Evolutionary conservation across 2,113 vertebrate species (phyloP).

Genomic region (Prionailurus bengalensis): DNA sequence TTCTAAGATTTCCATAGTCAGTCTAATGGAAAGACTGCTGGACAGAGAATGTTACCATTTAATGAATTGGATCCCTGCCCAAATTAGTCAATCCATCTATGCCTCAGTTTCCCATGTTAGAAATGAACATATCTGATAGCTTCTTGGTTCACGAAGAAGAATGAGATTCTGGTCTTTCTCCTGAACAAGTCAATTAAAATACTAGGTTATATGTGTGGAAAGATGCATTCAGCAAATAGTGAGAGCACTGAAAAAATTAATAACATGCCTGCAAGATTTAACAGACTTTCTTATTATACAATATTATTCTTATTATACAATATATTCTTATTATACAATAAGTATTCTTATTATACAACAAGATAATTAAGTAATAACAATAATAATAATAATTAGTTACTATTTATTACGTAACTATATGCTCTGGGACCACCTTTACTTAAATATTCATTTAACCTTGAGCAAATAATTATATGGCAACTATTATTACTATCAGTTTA

Average conservation of each 20-base stretch:
- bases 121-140: conserved; percentile 29
- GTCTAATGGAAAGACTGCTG: conserved; percentile 24
- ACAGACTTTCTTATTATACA: neutral
- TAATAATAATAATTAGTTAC: neutral
- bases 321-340: too few relatives aligned
- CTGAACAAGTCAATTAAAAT: neutral
- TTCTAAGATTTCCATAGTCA: conserved; percentile 33
- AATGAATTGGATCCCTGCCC: neutral
- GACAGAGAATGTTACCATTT: neutral
- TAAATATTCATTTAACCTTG: conserved; percentile 36
- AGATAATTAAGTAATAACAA: neutral
- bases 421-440: neutral
- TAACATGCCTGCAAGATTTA: neutral
- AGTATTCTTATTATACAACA: neutral
- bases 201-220: neutral
- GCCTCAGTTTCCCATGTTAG: conserved; percentile 43
- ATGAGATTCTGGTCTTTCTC: neutral
- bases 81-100: neutral
- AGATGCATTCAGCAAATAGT: neutral
- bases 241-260: neutral
- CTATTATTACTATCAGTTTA: neutral
- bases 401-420: neutral
- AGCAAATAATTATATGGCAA: neutral
- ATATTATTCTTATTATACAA: too few relatives aligned
- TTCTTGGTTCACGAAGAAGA: neutral